phyloP scores from a whole-genome alignment of 2,113 vertebrate genomes.

The Etia nguti region DNA sequence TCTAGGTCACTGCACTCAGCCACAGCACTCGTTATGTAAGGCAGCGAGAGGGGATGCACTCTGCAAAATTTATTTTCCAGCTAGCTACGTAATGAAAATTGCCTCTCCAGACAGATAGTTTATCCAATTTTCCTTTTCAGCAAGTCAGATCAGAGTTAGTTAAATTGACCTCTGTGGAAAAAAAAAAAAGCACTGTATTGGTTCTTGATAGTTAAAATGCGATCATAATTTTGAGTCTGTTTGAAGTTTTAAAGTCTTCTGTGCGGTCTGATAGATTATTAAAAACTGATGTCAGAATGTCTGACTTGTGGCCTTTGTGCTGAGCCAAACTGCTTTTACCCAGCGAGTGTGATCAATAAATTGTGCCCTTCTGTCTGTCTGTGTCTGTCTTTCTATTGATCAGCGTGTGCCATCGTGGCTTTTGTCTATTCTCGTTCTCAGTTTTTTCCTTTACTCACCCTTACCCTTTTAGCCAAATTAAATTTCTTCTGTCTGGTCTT shows the following conservation, averaged over 20 bases:
- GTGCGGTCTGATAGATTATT: not conserved
- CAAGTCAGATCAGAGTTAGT: not conserved
- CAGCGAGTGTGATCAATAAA: conserved; percentile 2
- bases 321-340: conserved; percentile 1
- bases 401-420: not conserved
- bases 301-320: not conserved
- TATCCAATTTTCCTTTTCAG: conserved; percentile 23
- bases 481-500: not conserved
- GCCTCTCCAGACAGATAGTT: not conserved
- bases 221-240: not conserved
- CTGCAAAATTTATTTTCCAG: not conserved
- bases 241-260: not conserved
- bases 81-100: not conserved
- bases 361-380: not conserved
- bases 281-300: not conserved
- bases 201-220: not conserved
- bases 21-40: conserved; percentile 35
- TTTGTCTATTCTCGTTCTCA: not conserved
- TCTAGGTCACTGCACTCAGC: conserved; percentile 25
- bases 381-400: conserved; percentile 1
- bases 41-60: not conserved
- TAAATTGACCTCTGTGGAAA: not conserved
- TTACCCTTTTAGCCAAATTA: not conserved
- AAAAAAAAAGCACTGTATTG: not conserved
- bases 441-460: not conserved